Conservation (phyloP, 1,140 invertebrate species). For the Sweltsa coloradensis region DNA sequence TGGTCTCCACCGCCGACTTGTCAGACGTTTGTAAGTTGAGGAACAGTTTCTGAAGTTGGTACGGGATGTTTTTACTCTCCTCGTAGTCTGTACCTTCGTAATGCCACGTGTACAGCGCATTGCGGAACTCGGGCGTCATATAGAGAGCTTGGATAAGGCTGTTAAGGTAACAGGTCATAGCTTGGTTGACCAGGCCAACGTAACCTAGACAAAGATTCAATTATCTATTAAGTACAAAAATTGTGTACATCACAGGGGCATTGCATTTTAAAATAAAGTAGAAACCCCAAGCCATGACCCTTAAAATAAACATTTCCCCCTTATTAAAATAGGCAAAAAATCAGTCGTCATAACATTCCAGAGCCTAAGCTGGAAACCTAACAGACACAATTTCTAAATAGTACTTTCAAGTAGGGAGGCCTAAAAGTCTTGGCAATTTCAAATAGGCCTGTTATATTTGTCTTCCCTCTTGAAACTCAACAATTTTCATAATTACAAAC, state of each 20-base stretch:
- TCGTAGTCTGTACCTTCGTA: constrained; percentile 51
- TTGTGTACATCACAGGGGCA: not conserved
- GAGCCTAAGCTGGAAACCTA: too few species aligned
- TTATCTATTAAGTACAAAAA: not conserved
- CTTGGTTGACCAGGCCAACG: constrained; percentile 84
- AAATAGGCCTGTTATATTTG: too few species aligned
- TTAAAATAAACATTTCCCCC: too few species aligned
- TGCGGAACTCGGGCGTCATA: constrained; percentile 93
- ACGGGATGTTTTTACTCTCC: constrained; percentile 65
- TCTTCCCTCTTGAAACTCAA: too few species aligned
- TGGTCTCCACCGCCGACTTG: constrained; percentile 69
- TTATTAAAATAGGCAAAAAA: too few species aligned
- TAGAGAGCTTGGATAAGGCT: constrained; percentile 79
- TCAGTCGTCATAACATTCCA: too few species aligned
- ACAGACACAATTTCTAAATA: too few species aligned
- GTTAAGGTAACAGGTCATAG: constrained; percentile 91
- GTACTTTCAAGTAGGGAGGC: too few species aligned
- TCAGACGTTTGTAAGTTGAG: constrained; percentile 68
- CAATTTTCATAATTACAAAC: too few species aligned
- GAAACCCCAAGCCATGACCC: too few species aligned
- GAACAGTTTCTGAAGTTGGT: constrained; percentile 80
- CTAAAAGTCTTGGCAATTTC: too few species aligned
- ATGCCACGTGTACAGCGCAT: constrained; percentile 80
- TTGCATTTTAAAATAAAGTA: not conserved
- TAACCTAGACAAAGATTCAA: constrained; percentile 36